phyloP scores from a whole-genome alignment of 1,140 invertebrate species.

The Lordiphosa collinella region DNA sequence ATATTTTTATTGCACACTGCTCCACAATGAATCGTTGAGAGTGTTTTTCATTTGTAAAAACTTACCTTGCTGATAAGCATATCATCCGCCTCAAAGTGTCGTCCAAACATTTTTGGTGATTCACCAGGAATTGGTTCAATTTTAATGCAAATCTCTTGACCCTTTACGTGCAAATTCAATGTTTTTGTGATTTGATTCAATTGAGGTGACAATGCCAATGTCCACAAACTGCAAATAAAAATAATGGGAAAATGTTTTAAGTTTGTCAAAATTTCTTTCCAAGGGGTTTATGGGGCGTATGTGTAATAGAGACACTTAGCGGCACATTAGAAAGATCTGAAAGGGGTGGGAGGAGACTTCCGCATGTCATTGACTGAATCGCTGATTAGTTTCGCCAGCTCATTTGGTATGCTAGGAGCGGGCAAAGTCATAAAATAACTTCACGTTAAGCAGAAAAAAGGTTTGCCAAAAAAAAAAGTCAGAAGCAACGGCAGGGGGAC shows the following conservation, averaged over 20 bases:
- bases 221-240: slow-evolving; percentile 91
- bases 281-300: slow-evolving; percentile 24
- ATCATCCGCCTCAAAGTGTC: slow-evolving; percentile 98
- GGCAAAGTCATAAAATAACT: slow-evolving; percentile 39
- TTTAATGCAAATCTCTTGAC: slow-evolving; percentile 99
- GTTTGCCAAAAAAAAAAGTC: slow-evolving; percentile 36
- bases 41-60: slow-evolving; percentile 6
- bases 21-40: not conserved
- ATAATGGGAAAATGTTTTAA: slow-evolving; percentile 29
- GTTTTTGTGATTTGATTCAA: slow-evolving; percentile 94
- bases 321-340: slow-evolving; percentile 1
- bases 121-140: slow-evolving; percentile 98
- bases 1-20: not conserved
- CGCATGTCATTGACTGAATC: slow-evolving; percentile 36
- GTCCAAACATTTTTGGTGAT: slow-evolving; percentile 97
- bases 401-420: slow-evolving; percentile 26
- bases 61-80: slow-evolving; percentile 96
- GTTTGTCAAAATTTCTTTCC: not conserved
- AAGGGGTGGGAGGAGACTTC: slow-evolving; percentile 13
- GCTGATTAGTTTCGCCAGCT: slow-evolving; percentile 33
- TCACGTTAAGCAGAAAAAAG: slow-evolving; percentile 32
- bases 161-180: slow-evolving; percentile 96
- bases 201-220: slow-evolving; percentile 95
- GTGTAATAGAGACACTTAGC: slow-evolving; percentile 19
- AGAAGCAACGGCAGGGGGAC: slow-evolving; percentile 7